Percentiles rank a stretch among this genome's conserved stretches.
These are phyloP conservation scores for Lamellibrachia columna DNA, from an alignment of 2,888 invertebrate genomes.

Conservation along the genomic window DNA sequence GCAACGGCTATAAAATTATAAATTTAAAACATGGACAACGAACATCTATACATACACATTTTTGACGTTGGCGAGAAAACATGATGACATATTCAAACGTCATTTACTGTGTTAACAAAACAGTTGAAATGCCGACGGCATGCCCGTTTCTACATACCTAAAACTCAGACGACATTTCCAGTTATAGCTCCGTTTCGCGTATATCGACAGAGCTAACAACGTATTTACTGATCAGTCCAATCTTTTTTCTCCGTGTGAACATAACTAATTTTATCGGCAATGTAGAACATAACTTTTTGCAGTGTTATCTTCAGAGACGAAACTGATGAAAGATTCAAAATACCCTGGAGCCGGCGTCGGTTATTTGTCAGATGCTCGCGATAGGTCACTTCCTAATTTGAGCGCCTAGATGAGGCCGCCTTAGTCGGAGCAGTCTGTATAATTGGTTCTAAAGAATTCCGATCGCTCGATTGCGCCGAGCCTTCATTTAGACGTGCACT, in stretches of 20 bases:
- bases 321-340: background rate
- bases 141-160: background rate
- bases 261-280: background rate
- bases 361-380: background rate
- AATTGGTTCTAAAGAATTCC: background rate
- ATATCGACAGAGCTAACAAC: background rate
- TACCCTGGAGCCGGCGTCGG: background rate
- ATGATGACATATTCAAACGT: background rate
- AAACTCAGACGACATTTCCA: background rate
- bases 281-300: background rate
- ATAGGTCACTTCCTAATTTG: background rate
- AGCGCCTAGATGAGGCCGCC: background rate
- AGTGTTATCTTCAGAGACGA: background rate
- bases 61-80: background rate
- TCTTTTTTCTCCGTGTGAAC: background rate
- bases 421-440: background rate
- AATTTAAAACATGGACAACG: background rate
- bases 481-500: background rate
- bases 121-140: conserved; percentile 7
- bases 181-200: background rate
- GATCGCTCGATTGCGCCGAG: background rate
- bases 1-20: too few relatives aligned
- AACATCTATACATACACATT: background rate
- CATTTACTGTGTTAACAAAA: background rate
- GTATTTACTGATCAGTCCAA: background rate